phyloP scores from a whole-genome alignment of 2,113 vertebrate species.

The Hydropotes inermis region DNA sequence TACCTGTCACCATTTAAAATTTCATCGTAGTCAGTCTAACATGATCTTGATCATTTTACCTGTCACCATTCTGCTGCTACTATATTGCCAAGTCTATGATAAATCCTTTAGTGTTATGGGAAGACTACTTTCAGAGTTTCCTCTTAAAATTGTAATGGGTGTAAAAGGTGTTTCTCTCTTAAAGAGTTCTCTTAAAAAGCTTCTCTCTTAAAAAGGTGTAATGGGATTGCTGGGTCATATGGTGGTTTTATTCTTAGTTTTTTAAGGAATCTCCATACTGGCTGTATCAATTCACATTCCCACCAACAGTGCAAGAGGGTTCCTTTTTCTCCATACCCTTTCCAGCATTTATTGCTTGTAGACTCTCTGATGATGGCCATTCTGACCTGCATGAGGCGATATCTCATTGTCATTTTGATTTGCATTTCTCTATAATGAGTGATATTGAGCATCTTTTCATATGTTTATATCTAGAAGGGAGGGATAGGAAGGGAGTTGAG shows the following conservation, averaged over 20 bases:
- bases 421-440: not conserved
- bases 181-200: no score
- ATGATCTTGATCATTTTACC: not conserved
- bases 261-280: not conserved
- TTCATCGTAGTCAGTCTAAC: not conserved
- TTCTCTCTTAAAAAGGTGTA: not conserved
- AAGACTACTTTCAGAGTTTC: not conserved
- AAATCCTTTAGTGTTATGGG: not conserved
- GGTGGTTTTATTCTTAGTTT: not conserved
- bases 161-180: no score
- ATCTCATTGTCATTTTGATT: not conserved
- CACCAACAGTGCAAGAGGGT: not conserved
- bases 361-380: not conserved
- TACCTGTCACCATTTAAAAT: not conserved
- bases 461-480: not conserved
- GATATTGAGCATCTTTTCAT: not conserved
- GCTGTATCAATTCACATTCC: not conserved
- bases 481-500: not conserved
- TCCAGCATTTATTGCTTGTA: not conserved
- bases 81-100: not conserved
- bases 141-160: not conserved
- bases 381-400: accelerated
- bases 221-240: not conserved
- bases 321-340: not conserved
- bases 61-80: not conserved